Base-by-base conservation (phyloP, 2,113 vertebrate species). In the Antennarius striatus region DNA sequence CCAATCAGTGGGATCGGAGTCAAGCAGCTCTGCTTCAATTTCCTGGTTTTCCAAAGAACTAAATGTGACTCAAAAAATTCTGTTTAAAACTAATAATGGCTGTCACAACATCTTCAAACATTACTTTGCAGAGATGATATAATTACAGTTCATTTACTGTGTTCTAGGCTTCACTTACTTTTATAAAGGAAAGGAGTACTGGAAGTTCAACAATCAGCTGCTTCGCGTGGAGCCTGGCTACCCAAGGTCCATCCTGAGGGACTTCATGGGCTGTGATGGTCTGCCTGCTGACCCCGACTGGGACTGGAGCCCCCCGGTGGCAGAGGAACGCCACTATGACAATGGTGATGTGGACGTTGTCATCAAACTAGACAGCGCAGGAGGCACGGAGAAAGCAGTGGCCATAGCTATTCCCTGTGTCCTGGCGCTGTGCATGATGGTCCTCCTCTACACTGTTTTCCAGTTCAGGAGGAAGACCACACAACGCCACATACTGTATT, bases 401-500 rank as follows among this genome's bases (percentile, higher is more conserved):
- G 98, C 96, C 89, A 98, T 99, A 32, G 96, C 96, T 85, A 98
- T 99, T 79, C 97, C 98, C 47, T 99, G 97, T 78, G 95, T 98
- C 81, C 88, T 99, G 95, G 97, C 97, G 70, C 93, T 99, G 88
- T 99, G 98, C 92, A 96, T 99, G 89, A 96, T 99, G 89, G 98
- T 98, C 82, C 94, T 99, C 90, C 94, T 98, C 90, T 99, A 98
- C 94, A 99, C 97, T 54, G 95, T 99, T 88, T 96, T 99, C 92
- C 98, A 98, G 89, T 98, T 99, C 92, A 96, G 97, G 92, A 94
- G 96, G 91, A 99, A 99, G 95, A 97, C 97, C 94, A 98, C 96
- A 45, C 96, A 97, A 77, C 95, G 96, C 67, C 97, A 99, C 97
- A 98, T 99, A 98, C 95, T 99, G 93, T 99, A 99, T 95, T 99